phyloP scores from a whole-genome alignment of 1,140 invertebrate genomes.

The Parasteatoda tepidariorum region DNA sequence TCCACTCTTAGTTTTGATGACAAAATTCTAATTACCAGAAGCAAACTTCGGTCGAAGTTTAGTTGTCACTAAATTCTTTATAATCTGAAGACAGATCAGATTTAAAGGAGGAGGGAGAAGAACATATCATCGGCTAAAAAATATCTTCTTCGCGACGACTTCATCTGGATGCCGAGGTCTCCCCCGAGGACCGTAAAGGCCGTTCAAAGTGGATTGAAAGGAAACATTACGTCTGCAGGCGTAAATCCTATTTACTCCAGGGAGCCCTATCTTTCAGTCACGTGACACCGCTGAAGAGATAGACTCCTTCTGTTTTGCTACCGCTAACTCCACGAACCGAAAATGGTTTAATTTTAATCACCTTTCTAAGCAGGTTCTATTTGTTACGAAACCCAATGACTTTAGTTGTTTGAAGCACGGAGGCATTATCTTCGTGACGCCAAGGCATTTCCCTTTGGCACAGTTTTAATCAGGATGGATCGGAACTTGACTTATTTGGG shows the following conservation, averaged over 20 bases:
- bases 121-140: not conserved
- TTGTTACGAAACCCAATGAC: not conserved
- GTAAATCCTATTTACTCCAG: slow-evolving; percentile 1
- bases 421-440: too few species aligned
- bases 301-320: not conserved
- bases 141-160: not conserved
- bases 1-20: too few species aligned
- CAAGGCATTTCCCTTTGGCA: too few species aligned
- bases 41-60: too few species aligned
- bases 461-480: too few species aligned
- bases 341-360: slow-evolving; percentile 33
- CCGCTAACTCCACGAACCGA: not conserved
- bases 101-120: too few species aligned
- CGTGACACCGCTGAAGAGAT: slow-evolving; percentile 8
- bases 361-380: not conserved
- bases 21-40: too few species aligned
- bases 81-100: too few species aligned
- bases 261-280: slow-evolving; percentile 1
- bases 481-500: too few species aligned
- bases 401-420: not conserved
- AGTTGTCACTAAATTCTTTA: too few species aligned
- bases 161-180: not conserved
- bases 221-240: slow-evolving; percentile 13
- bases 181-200: not conserved
- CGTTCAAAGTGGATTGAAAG: slow-evolving; percentile 14